A percentile compares a stretch with the other conserved stretches of the same genome.
Evolutionary conservation across 2,888 invertebrate genomes (phyloP).

Genomic region (Eupithecia vulgata): DNA sequence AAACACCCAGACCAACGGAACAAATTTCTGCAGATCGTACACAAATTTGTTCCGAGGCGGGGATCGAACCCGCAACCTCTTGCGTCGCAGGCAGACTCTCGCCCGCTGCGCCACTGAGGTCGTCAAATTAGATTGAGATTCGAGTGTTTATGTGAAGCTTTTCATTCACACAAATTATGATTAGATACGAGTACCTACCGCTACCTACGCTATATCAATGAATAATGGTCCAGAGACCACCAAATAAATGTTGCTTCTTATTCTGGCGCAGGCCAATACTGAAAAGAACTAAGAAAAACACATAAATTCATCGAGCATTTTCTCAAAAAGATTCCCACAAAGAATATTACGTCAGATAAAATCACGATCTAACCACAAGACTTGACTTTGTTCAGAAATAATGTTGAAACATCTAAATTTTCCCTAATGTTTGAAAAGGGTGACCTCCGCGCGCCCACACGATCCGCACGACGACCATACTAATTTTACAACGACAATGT

Average conservation of each 20-base stretch:
- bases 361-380: background rate
- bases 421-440: constrained; percentile 18
- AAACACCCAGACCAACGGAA: no score
- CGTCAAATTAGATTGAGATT: background rate
- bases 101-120: no score
- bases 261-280: background rate
- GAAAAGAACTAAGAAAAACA: background rate
- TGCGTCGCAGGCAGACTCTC: no score
- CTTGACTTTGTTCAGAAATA: background rate
- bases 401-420: constrained; percentile 4
- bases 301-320: background rate
- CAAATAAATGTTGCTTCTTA: background rate
- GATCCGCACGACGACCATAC: constrained; percentile 33
- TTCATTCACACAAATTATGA: background rate
- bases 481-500: constrained; percentile 30
- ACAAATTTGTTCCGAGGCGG: no score
- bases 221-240: background rate
- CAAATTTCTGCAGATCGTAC: no score
- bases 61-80: no score
- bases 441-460: constrained; percentile 30
- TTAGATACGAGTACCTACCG: no score
- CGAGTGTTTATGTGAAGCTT: background rate
- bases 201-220: background rate
- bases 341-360: background rate
- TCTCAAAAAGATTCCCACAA: background rate